phyloP scores from a whole-genome alignment of 2,113 vertebrate genomes.

The Galeopterus variegatus region DNA sequence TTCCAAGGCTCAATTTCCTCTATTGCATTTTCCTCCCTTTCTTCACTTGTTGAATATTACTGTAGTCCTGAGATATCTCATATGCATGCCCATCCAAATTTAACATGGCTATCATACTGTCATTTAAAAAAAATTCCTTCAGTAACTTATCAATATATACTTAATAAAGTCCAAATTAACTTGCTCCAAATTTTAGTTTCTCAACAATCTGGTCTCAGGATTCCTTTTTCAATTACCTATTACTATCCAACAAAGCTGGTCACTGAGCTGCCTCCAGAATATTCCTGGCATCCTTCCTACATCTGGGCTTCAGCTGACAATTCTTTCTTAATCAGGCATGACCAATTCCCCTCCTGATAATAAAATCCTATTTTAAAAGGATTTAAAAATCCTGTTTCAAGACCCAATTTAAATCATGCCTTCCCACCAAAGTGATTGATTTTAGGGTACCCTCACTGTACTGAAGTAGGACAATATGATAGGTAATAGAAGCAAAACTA shows the following conservation, averaged over 20 bases:
- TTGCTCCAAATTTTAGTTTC: conserved; percentile 3
- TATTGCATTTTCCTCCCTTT: not conserved
- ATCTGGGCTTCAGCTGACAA: not conserved
- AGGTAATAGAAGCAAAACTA: not conserved
- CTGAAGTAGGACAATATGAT: not conserved
- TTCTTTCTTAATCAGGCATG: not conserved
- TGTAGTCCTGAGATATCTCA: not conserved
- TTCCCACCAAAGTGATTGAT: not conserved
- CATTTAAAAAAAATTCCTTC: not conserved
- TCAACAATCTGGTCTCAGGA: not conserved
- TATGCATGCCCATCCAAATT: not conserved
- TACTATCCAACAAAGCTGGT: not conserved
- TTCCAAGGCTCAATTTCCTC: not conserved
- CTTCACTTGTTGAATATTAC: not conserved
- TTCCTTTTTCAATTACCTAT: not conserved
- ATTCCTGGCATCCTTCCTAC: not conserved
- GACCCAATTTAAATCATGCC: conserved; percentile 43
- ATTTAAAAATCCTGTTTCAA: not conserved
- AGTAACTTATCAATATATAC: not conserved
- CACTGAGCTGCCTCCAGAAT: not conserved
- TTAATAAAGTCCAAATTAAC: not conserved
- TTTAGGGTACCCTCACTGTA: not conserved
- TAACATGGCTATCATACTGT: not conserved
- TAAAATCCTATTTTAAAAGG: not conserved
- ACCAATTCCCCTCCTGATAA: not conserved